A percentile compares a stretch with the other conserved stretches of the same genome.
These are phyloP conservation scores for Oncorhynchus masou DNA, from an alignment of 2,113 vertebrate species.

Conservation along the genomic window DNA sequence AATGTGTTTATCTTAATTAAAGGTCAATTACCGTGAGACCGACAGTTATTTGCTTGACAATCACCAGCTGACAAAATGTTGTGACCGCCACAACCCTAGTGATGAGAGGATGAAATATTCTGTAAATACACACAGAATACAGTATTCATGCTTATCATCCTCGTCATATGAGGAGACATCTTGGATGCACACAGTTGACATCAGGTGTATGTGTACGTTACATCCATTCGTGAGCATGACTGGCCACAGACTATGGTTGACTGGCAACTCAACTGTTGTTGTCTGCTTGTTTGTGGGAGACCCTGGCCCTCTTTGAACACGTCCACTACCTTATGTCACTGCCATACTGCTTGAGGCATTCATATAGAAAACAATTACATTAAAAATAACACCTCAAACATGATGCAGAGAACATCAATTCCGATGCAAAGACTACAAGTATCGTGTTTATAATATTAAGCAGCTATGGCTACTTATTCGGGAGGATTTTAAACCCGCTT, in stretches of 20 bases:
- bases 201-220: background rate
- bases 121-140: background rate
- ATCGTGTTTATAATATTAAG: constrained; percentile 56
- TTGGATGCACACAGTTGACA: too few species aligned
- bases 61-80: too few species aligned
- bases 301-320: background rate
- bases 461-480: constrained; percentile 55
- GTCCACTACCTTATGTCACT: background rate
- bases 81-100: too few species aligned
- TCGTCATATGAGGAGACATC: background rate
- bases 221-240: background rate
- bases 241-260: background rate
- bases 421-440: constrained; percentile 37
- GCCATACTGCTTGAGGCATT: constrained; percentile 23
- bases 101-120: background rate
- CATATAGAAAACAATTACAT: constrained; percentile 44
- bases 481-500: constrained; percentile 44
- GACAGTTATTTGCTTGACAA: too few species aligned
- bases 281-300: background rate
- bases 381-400: constrained; percentile 40
- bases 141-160: background rate
- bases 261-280: background rate
- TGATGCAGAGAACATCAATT: constrained; percentile 33
- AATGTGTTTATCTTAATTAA: too few species aligned
- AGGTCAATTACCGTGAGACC: too few species aligned